Base-by-base conservation (phyloP, 2,797 vertebrate species). In the Sebastolobus altivelis region DNA sequence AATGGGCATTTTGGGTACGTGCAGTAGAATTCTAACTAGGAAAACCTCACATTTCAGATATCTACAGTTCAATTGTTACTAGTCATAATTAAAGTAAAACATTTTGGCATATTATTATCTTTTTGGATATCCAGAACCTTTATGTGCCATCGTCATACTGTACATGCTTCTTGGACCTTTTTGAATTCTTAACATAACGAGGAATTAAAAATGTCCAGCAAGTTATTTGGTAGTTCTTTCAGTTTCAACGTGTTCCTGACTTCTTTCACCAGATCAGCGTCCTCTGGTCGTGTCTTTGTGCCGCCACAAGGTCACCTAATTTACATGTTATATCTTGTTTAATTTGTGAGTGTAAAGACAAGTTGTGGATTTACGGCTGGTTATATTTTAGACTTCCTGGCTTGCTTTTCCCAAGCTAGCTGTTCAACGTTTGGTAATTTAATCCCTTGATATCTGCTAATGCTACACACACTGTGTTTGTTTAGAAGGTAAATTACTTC, bases 401-500 rank as follows among this genome's bases (percentile, higher is more conserved):
- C 14, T 33, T 0, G 9, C 8, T 18, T 10, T 33, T n/a, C 14
- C 20, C 1, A 33, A 37, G 60, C 60, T 46, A 4, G 35, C 14
- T 59, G 9, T 6, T 37, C 18, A 61, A 55, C 54, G 13, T 55
- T 22, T 25, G 25, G 22, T 43, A 14, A 61, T 72, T 63, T 1
- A 67, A 54, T 68, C 63, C 3, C 22, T 43, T 25, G 27, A 16
- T 79, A 10, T 85, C 65, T 84, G 20, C 52, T 40, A 35, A 43
- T 62, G 8, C 6, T 11, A 35, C 1, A 68, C 7, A 54, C 5
- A 8, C 31, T 11, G 55, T 82, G 18, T 38, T 63, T 63, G 61
- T 27, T 61, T 13, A 62, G 60, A 37, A n/a, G 52, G 6, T 49
- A 4, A 62, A 22, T 20, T 0, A 73, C 2, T 63, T 56, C 14